Evolutionary conservation across 1,140 invertebrate genomes (phyloP), one percentile per base, ranked within the genome.

Genomic region (Penaeus vannamei): DNA sequence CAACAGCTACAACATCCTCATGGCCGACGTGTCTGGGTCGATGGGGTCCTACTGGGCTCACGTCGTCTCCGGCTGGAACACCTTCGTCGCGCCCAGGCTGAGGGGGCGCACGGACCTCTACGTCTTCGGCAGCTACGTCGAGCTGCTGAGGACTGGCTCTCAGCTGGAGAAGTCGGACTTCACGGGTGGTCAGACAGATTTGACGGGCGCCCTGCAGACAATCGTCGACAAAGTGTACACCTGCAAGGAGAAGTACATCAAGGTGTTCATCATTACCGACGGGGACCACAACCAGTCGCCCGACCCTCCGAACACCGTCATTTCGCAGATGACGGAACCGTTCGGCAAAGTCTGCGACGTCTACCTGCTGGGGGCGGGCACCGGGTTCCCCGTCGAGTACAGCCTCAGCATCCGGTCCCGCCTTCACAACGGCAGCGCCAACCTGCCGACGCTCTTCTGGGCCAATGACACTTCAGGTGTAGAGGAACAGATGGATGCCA

Each of bases 1-100:
- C 23, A 29, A 32, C 22, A 42, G 23, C 26, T 82, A 69, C 46
- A 90, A 90, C 84, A 82, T 90, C 12, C 46, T 81, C 10, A 90
- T 90, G 90, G 83, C 82, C 14, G 90, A 90, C 61, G 90, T 88
- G 19, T 90, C 90, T 12, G 90, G 80, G 1, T 90, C 90, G 19
- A 90, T 90, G 90, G 36, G 10, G 8, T 22, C 20, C 0, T 79
- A 60, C 14, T 90, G 90, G 90, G 20, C 46, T 1, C 8, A 0
- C n/a, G 46, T 90, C 32, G 42, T 84, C 59, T 20, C 84, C 0
- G 5, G 64, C 62, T 90, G 90, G 90, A 90, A 90, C 72, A 12
- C 20, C 17, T 64, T 46, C 61, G 72, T 90, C 42, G 19, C 86
- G n/a, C 90, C 86, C 4, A 32, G 12, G 23, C 29, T 90, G 23